Conservation (phyloP, 2,888 invertebrate species). For the Calameuta pallipes region DNA sequence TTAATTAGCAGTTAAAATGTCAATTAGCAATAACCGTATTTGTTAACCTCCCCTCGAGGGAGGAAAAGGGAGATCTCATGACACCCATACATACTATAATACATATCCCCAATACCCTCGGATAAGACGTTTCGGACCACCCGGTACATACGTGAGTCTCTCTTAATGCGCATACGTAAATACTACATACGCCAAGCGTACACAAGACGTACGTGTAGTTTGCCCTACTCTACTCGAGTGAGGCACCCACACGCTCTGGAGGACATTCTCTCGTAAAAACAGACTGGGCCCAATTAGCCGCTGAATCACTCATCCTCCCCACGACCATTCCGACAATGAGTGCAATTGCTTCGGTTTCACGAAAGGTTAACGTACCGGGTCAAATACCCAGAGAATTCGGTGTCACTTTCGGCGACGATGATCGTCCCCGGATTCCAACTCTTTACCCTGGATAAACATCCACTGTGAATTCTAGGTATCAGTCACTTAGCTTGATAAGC, state of each 20-base stretch:
- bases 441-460: neutral
- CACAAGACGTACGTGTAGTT: slow-evolving; percentile 26
- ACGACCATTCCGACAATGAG: slow-evolving; percentile 48
- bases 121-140: neutral
- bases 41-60: slow-evolving; percentile 43
- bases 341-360: slow-evolving; percentile 61
- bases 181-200: slow-evolving; percentile 17
- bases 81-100: slow-evolving; percentile 37
- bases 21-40: slow-evolving; percentile 58
- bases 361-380: slow-evolving; percentile 62
- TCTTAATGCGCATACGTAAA: slow-evolving; percentile 15
- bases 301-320: slow-evolving; percentile 46
- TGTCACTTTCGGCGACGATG: slow-evolving; percentile 51
- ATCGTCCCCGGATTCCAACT: neutral
- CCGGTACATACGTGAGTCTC: neutral
- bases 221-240: slow-evolving; percentile 14
- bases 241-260: slow-evolving; percentile 7
- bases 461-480: neutral
- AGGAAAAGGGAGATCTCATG: slow-evolving; percentile 28
- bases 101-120: neutral
- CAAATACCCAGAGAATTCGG: slow-evolving; percentile 61
- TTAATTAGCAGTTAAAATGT: slow-evolving; percentile 57
- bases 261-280: slow-evolving; percentile 26
- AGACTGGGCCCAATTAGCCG: slow-evolving; percentile 46
- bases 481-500: neutral